Conservation (phyloP, 2,797 vertebrate species). For the Urosaurus nigricauda region DNA sequence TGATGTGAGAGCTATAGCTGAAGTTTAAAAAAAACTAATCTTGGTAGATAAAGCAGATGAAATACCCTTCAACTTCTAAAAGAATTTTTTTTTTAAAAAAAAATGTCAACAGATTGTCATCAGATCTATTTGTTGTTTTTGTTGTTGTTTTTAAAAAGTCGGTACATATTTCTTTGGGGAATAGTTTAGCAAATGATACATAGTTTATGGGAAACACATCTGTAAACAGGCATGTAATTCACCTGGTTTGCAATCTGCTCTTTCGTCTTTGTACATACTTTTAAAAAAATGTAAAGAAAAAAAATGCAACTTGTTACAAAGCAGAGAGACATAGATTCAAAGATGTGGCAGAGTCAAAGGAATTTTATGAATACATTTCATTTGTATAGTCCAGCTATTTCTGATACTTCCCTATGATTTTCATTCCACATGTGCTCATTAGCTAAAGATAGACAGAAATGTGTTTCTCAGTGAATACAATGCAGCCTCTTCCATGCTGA, state of each 20-base stretch:
- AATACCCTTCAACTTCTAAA: constrained; percentile 73
- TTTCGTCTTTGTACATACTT: constrained; percentile 75
- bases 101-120: constrained; percentile 79
- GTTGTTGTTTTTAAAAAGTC: constrained; percentile 40
- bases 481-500: neutral
- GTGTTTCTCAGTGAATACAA: neutral
- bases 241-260: constrained; percentile 79
- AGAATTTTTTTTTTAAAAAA: constrained; percentile 54
- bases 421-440: constrained; percentile 62
- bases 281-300: constrained; percentile 54
- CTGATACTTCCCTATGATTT: constrained; percentile 9
- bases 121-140: constrained; percentile 58
- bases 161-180: constrained; percentile 75
- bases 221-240: constrained; percentile 78
- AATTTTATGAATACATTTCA: constrained; percentile 65
- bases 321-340: constrained; percentile 68
- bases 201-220: constrained; percentile 75
- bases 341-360: constrained; percentile 72
- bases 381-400: constrained; percentile 69
- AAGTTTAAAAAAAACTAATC: constrained; percentile 54
- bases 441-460: constrained; percentile 33
- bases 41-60: constrained; percentile 63
- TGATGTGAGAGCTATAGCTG: constrained; percentile 48
- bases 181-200: constrained; percentile 79
- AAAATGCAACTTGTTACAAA: constrained; percentile 60